Base-by-base conservation (phyloP, 2,797 vertebrate species). In the Varecia variegata region DNA sequence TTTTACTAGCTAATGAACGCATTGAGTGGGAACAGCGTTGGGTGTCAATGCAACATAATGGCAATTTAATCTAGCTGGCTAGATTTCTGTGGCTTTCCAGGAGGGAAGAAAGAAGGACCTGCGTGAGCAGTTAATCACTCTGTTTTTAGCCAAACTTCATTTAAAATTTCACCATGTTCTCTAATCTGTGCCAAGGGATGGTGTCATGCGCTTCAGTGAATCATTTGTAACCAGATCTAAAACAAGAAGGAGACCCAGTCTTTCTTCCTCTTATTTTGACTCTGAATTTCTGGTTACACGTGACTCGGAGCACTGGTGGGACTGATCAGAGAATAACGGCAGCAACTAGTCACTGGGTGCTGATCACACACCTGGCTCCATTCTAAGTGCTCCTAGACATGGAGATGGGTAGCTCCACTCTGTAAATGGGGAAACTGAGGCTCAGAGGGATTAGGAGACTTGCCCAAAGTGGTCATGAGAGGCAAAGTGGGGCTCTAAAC, bases 11-110 rank as follows among this genome's bases (percentile, higher is more conserved):
- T 67, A 58, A 74, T 88, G 86, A 93, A 83, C 47, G 54, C 84
- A 35, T 80, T 58, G 73, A 88, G 62, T 0, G 40, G 96, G 52
- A 88, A 88, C 25, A 0, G 76, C 18, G 7, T 0, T 0, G 93
- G 86, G 30, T 96, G 68, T 58, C 88, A 71, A 80, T 76, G 76
- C 0, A 0, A n/a, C 38, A 21, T 62, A 79, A 95, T 87, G 88
- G 81, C 86, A 83, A 90, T 96, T 92, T 88, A 90, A 90, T 95
- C 95, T 93, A 27, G 56, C 92, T 92, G 88, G 90, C 91, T 83
- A 74, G 30, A 95, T 92, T 81, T 77, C 71, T 54, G 45, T 50
- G 70, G 77, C 81, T 97, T 95, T 91, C 4, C 3, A 86, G 82
- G 96, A 90, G 56, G 62, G 62, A 40, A 90, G 86, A 89, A 71